Evolutionary conservation across 2,113 vertebrate genomes (phyloP).

Genomic region (Urocynchramus pylzowi): DNA sequence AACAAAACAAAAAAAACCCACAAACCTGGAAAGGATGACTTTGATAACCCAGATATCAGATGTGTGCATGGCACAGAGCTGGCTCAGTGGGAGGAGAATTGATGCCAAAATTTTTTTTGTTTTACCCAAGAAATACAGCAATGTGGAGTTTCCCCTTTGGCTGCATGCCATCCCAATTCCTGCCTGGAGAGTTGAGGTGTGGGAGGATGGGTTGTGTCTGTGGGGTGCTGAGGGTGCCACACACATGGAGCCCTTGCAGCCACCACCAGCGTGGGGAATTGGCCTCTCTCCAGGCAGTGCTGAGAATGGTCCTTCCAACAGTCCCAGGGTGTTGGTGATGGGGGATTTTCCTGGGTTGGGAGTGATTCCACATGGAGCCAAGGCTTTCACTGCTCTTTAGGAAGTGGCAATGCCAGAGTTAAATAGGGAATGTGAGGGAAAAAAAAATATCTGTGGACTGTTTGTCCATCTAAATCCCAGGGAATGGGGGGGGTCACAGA

Average conservation of each 20-base stretch:
- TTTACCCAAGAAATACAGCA: background rate
- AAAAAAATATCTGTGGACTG: background rate
- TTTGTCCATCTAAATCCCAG: background rate
- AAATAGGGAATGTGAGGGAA: rapidly evolving
- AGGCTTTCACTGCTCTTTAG: background rate
- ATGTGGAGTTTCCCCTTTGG: background rate
- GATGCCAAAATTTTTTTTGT: background rate
- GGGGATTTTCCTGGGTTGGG: conserved; percentile 52
- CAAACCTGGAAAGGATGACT: background rate
- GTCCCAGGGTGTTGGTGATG: background rate
- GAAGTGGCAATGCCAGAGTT: background rate
- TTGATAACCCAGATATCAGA: background rate
- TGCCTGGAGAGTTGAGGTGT: background rate
- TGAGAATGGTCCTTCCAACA: background rate
- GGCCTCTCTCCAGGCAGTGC: background rate
- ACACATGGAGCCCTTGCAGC: background rate
- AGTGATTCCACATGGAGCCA: rapidly evolving
- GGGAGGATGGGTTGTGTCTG: background rate
- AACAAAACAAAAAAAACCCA: background rate
- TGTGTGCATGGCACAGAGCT: background rate
- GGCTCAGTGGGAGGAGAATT: background rate
- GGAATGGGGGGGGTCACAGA: background rate
- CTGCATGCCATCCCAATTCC: conserved; percentile 19
- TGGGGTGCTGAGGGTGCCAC: background rate
- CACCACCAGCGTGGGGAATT: background rate